These are phyloP conservation scores for Xiphophorus couchianus DNA, from an alignment of 2,113 vertebrate genomes.

Conservation along the genomic window DNA sequence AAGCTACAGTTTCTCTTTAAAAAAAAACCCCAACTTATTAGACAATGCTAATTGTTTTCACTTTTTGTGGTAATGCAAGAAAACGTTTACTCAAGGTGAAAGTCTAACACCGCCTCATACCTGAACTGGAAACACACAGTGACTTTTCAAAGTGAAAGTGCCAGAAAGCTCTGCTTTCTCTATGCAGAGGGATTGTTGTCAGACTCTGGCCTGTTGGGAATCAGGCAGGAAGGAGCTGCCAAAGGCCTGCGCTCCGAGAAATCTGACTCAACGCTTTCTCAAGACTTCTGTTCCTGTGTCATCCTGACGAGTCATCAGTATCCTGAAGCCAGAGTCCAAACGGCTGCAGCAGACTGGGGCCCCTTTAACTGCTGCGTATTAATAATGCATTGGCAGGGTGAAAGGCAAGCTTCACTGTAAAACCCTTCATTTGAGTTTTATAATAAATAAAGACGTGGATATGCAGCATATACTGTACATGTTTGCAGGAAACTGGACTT, in stretches of 20 bases:
- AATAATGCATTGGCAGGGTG: not conserved
- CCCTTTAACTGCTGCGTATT: not conserved
- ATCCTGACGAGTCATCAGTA: constrained; percentile 20
- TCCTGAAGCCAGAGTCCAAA: not conserved
- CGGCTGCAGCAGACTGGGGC: not conserved
- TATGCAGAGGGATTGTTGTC: constrained; percentile 4
- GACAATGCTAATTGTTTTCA: no score
- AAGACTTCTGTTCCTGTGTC: constrained; percentile 44
- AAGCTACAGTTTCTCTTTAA: no score
- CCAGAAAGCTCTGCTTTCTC: constrained; percentile 18
- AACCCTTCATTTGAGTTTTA: not conserved
- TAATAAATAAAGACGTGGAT: not conserved
- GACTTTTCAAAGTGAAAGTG: constrained; percentile 3
- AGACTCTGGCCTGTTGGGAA: constrained; percentile 46
- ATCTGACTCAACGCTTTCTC: constrained; percentile 66
- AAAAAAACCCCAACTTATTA: no score
- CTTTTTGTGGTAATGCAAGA: not conserved
- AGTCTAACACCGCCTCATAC: no score
- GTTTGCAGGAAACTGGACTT: constrained; percentile 12
- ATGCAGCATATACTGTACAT: not conserved
- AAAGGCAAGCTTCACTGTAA: not conserved
- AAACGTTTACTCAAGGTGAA: not conserved
- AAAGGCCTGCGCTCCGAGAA: constrained; percentile 51
- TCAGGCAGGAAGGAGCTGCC: constrained; percentile 49
- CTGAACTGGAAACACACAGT: not conserved